phyloP scores from a whole-genome alignment of 2,797 vertebrate species.

The Sebastes itinus region DNA sequence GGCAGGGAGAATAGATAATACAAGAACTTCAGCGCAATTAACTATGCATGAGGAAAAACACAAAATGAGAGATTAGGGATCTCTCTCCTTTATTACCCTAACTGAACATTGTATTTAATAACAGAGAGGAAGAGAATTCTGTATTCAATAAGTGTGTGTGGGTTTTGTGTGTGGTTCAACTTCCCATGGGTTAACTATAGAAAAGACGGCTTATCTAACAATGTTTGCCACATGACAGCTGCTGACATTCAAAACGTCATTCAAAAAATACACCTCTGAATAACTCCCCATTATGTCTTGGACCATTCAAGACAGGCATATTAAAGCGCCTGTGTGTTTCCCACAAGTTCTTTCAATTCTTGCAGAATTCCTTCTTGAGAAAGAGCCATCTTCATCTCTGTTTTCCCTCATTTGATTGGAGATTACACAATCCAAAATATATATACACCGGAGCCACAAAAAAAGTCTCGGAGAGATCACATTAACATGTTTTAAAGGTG shows the following conservation, averaged over 20 bases:
- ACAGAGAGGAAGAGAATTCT: constrained; percentile 7
- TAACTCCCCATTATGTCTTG: constrained; percentile 50
- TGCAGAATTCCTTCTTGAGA: constrained; percentile 28
- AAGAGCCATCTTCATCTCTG: background rate
- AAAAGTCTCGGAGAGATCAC: background rate
- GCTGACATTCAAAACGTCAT: constrained; percentile 67
- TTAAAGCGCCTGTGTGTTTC: constrained; percentile 12
- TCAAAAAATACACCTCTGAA: constrained; percentile 57
- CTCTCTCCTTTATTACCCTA: background rate
- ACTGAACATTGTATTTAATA: constrained; percentile 12
- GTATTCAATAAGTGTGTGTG: constrained; percentile 1
- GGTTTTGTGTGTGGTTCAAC: constrained; percentile 12
- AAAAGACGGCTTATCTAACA: constrained; percentile 48
- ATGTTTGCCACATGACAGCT: constrained; percentile 47
- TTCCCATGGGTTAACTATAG: constrained; percentile 32
- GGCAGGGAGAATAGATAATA: background rate
- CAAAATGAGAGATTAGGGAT: background rate
- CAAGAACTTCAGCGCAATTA: background rate
- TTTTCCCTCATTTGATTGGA: constrained; percentile 1
- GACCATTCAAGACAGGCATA: constrained; percentile 42
- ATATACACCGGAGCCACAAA: background rate
- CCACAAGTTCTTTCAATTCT: constrained; percentile 29
- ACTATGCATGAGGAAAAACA: background rate
- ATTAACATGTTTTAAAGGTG: no score
- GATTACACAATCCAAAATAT: background rate